Base-by-base conservation (phyloP, 2,888 invertebrate genomes). In the Lordiphosa fenestrarum region DNA sequence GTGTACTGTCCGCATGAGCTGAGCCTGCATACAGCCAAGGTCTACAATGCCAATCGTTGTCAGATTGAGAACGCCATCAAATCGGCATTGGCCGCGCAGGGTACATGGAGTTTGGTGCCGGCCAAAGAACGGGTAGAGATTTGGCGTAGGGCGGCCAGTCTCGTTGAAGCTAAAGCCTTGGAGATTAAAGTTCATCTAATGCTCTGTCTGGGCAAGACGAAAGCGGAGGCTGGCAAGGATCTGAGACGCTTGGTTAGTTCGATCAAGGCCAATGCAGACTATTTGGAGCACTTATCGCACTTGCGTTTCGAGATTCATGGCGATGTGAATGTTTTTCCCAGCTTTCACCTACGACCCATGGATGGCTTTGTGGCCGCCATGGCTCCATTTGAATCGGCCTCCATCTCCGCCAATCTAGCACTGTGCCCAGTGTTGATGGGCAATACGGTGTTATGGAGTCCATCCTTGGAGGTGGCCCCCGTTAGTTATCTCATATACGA, bases 331-430 rank as follows among this genome's bases (percentile, higher is more conserved):
- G 51, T 67, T 3, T 57, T 63, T 9, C 57, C 67, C 25, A 67
- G 51, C 33, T 53, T 68, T 3, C 47, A 62, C 10, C 6, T 67
- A 15, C 57, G 67, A 2, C 50, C 67, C 2, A 44, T 69, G 40
- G 67, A 67, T 37, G 67, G 67, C 5, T 69, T 67, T 25, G 67
- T 67, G n/a, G 67, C 64, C 1, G 69, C 67, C 6, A 6, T 69
- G 13, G 38, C 67, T 3, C 44, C 67, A 3, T 67, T 69, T 10
- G 67, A 67, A 23, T 67, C 67, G 6, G 56, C 47, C 6, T 36
- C 67, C 1, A 6, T 64, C 5, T 53, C 67, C 4, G 40, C 69
- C 4, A 57, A 35, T 4, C 7, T 69, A 35, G 67, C 69, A 3
- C 38, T 67, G 0, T 57, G 69, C 35, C 67, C 67, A 1, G 48